These are phyloP conservation scores for Melieria omissa DNA, from an alignment of 2,888 invertebrate species.

Conservation along the genomic window DNA sequence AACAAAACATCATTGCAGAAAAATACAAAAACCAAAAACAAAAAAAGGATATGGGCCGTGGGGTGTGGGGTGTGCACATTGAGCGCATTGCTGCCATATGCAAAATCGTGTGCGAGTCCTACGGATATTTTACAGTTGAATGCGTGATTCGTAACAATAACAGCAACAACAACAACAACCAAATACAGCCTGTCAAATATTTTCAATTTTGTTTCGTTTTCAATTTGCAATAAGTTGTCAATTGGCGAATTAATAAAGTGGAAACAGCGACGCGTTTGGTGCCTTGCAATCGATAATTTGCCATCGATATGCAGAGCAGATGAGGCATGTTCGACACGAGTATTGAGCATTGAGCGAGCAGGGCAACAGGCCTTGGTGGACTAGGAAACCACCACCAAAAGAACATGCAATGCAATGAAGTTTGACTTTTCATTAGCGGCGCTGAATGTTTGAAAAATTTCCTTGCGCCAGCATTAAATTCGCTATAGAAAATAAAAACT, in stretches of 20 bases:
- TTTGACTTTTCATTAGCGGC: too few species aligned
- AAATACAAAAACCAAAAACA: constrained; percentile 1
- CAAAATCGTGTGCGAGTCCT: constrained; percentile 22
- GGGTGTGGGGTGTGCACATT: constrained; percentile 18
- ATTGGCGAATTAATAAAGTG: constrained; percentile 61
- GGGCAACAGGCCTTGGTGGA: too few species aligned
- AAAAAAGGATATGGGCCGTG: constrained; percentile 20
- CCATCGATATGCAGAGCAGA: constrained; percentile 24
- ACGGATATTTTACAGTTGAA: constrained; percentile 54
- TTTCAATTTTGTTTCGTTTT: constrained; percentile 18
- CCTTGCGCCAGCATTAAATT: too few species aligned
- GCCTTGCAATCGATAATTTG: constrained; percentile 27
- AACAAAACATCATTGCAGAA: constrained; percentile 4
- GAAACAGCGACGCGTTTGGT: constrained; percentile 48
- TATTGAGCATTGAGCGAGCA: too few species aligned
- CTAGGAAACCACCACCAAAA: too few species aligned
- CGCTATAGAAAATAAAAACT: too few species aligned
- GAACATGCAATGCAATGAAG: too few species aligned
- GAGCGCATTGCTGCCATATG: constrained; percentile 37
- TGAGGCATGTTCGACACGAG: too few species aligned
- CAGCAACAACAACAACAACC: constrained; percentile 19
- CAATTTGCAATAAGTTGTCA: constrained; percentile 59
- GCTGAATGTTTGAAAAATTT: too few species aligned
- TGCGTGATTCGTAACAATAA: constrained; percentile 53
- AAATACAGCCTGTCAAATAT: constrained; percentile 4